A percentile compares a stretch with the other conserved stretches of the same genome.
phyloP scores from a whole-genome alignment of 2,888 invertebrate species.

The Acrobasis suavella region DNA sequence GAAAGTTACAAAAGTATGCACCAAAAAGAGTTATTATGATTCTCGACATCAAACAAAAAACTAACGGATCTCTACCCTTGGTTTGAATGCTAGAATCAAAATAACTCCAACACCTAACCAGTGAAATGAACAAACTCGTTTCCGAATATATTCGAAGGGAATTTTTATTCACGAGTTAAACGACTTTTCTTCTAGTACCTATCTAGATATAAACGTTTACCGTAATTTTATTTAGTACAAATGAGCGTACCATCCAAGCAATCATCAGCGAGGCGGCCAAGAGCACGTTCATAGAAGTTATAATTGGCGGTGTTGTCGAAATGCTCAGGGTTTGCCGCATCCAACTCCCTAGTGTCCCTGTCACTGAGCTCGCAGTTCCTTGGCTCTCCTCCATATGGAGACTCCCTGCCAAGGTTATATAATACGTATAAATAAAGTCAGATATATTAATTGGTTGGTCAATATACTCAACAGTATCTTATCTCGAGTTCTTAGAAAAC shows the following conservation, averaged over 20 bases:
- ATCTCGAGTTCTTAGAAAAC: not conserved
- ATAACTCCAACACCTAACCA: too few species aligned
- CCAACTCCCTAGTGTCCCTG: constrained; percentile 91
- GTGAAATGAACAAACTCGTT: too few species aligned
- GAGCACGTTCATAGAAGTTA: constrained; percentile 91
- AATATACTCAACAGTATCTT: not conserved
- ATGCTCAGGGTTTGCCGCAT: constrained; percentile 91
- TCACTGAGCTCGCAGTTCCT: constrained; percentile 95
- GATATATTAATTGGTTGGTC: not conserved
- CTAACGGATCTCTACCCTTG: too few species aligned
- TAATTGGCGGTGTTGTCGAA: constrained; percentile 91
- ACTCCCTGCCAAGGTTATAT: constrained; percentile 61
- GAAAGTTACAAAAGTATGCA: too few species aligned
- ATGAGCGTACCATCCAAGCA: constrained; percentile 90
- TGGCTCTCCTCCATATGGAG: constrained; percentile 83
- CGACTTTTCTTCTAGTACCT: not conserved
- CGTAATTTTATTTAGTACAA: not conserved
- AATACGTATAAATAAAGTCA: not conserved
- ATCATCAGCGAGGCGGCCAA: constrained; percentile 88
- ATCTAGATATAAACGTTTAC: too few species aligned
- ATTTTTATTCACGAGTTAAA: not conserved
- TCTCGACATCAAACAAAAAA: too few species aligned
- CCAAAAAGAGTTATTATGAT: too few species aligned
- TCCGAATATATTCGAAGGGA: too few species aligned
- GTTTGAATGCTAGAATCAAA: too few species aligned